Evolutionary conservation across 2,888 invertebrate species (phyloP), one percentile per base, ranked within the genome.

Genomic region (Gastrophysa polygoni): DNA sequence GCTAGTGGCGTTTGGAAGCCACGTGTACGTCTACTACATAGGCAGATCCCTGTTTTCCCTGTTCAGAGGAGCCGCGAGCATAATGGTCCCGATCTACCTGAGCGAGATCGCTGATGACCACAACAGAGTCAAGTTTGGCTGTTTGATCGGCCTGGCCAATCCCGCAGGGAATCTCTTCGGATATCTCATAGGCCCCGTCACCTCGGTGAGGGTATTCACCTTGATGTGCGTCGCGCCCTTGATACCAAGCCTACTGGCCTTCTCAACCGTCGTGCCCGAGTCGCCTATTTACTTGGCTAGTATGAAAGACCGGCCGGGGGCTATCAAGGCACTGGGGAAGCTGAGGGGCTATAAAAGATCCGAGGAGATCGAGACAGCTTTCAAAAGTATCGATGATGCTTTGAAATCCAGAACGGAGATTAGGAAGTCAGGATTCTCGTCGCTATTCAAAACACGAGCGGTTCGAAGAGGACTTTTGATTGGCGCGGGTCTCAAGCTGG

Each of bases 391-490:
- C 7, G 32, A 51, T 1, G 17, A 32, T 3, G 59, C 52, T 6
- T 1, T 55, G 16, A 6, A 54, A 29, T 4, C 2, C 6, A 20
- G 8, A n/a, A 10, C 29, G 20, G 21, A 2, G 28, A 14, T 5
- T 10, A 54, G 50, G 14, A 29, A 18, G 16, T 46, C 29, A 3
- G 18, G 48, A 8, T 52, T 51, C 10, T 7, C 34, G 1, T 29
- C 21, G 20, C 4, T 61, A 2, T 47, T 64, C 10, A 38, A 38
- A 21, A 24, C 28, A 1, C 28, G 20, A 20, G 58, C 44, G 7
- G 43, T 46, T 11, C 49, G 66, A 7, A 86, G 85, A 80, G 91
- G 91, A 44, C 73, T 89, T 0, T 87, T 86, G 1, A 84, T 88
- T 0, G 89, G 90, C 0, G n/a, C 52, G 2, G 34, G 55, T 2